Conservation (phyloP, 92 coral and sea anemone genomes). For the Paramuricea clavata region DNA sequence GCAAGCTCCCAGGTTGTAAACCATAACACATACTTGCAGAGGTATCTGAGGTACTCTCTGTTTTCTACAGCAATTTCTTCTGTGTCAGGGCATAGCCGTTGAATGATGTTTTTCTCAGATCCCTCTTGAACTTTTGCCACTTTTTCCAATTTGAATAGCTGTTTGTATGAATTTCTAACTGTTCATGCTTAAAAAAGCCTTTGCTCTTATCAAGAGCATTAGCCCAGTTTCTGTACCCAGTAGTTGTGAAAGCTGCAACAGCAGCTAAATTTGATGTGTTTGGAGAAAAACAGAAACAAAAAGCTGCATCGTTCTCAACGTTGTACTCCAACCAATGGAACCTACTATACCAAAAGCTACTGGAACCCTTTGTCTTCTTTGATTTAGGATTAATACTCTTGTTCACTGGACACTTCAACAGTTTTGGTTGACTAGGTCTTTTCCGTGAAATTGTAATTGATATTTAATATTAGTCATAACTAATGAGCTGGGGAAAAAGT, state of each 20-base stretch:
- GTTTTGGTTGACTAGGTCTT: conserved; percentile 43
- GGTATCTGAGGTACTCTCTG: conserved; percentile 21
- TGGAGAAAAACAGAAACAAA: conserved; percentile 14
- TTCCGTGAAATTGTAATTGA: conserved; percentile 15
- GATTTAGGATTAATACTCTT: conserved; percentile 37
- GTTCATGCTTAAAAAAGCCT: conserved; percentile 40
- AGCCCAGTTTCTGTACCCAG: conserved; percentile 45
- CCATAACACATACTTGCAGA: conserved; percentile 30
- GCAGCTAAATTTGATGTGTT: conserved; percentile 20
- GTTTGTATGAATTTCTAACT: conserved; percentile 26
- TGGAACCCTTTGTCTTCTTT: conserved; percentile 44
- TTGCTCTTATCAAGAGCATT: conserved; percentile 39
- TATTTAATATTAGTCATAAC: not conserved
- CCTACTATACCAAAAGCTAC: conserved; percentile 39
- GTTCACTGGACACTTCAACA: conserved; percentile 28
- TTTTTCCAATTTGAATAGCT: conserved; percentile 22
- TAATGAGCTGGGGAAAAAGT: not conserved
- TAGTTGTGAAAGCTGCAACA: conserved; percentile 37
- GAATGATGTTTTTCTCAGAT: conserved; percentile 37
- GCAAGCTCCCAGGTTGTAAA: conserved; percentile 26
- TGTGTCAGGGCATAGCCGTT: conserved; percentile 27
- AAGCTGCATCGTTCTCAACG: conserved; percentile 37
- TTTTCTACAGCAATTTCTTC: conserved; percentile 6
- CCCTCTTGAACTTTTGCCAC: conserved; percentile 51
- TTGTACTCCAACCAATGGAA: conserved; percentile 41